Evolutionary conservation across 1,140 invertebrate species (phyloP).

Genomic region (Ganaspis sp.): DNA sequence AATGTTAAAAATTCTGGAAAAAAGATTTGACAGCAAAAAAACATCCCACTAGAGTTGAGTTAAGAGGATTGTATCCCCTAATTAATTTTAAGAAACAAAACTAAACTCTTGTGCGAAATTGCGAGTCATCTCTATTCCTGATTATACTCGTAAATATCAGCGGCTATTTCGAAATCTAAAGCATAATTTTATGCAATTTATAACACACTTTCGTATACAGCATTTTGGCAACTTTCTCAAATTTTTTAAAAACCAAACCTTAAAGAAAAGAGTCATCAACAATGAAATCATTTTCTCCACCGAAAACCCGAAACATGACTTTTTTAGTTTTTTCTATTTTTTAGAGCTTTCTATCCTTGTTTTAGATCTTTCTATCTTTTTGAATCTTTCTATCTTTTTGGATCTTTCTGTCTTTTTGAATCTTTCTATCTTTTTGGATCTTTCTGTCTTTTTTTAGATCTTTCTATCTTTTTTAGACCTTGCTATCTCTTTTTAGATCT

Average conservation of each 20-base stretch:
- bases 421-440: too few relatives aligned
- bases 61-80: background rate
- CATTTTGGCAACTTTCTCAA: slow-evolving; percentile 23
- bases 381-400: too few relatives aligned
- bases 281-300: background rate
- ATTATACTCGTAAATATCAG: slow-evolving; percentile 15
- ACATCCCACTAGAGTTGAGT: background rate
- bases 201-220: slow-evolving; percentile 23
- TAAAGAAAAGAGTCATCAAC: background rate
- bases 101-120: slow-evolving; percentile 10
- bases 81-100: slow-evolving; percentile 13
- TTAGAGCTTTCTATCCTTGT: too few relatives aligned
- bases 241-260: background rate
- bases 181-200: background rate
- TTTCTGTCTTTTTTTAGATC: too few relatives aligned
- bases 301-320: background rate
- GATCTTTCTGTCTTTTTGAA: too few relatives aligned
- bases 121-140: slow-evolving; percentile 7
- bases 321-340: too few relatives aligned
- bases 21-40: background rate
- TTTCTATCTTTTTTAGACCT: too few relatives aligned
- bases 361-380: too few relatives aligned
- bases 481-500: too few relatives aligned
- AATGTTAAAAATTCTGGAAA: background rate
- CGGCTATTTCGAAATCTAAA: slow-evolving; percentile 3